Evolutionary conservation across 2,113 vertebrate genomes (phyloP).

Genomic region (Sturnira hondurensis): DNA sequence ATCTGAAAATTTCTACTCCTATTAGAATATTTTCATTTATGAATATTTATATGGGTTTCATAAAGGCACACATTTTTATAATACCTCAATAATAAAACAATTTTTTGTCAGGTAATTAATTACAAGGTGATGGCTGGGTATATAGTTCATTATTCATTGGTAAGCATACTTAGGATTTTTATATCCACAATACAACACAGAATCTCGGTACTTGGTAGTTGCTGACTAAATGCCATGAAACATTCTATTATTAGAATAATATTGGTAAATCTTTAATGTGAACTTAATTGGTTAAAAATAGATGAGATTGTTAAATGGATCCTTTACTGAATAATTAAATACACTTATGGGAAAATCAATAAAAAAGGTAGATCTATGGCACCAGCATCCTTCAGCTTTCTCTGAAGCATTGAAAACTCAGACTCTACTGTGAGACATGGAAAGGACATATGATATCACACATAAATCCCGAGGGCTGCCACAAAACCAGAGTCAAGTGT

Average conservation of each 20-base stretch:
- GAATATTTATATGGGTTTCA: background rate
- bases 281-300: constrained; percentile 74
- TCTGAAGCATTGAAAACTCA: constrained; percentile 70
- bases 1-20: background rate
- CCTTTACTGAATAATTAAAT: constrained; percentile 71
- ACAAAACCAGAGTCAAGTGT: constrained; percentile 74
- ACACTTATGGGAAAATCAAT: constrained; percentile 68
- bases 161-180: background rate
- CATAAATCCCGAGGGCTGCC: constrained; percentile 73
- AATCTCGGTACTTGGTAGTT: background rate
- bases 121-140: background rate
- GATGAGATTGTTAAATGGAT: constrained; percentile 61
- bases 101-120: background rate
- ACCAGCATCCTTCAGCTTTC: constrained; percentile 44
- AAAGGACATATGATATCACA: constrained; percentile 60
- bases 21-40: background rate
- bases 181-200: background rate
- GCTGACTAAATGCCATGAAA: constrained; percentile 27
- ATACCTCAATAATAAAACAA: background rate
- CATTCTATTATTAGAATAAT: constrained; percentile 53
- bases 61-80: background rate
- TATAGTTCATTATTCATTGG: background rate
- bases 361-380: constrained; percentile 58
- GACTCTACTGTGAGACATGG: constrained; percentile 65
- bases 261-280: constrained; percentile 63